Evolutionary conservation across 2,797 vertebrate genomes (phyloP).

Genomic region (Tiaroga cobitis): DNA sequence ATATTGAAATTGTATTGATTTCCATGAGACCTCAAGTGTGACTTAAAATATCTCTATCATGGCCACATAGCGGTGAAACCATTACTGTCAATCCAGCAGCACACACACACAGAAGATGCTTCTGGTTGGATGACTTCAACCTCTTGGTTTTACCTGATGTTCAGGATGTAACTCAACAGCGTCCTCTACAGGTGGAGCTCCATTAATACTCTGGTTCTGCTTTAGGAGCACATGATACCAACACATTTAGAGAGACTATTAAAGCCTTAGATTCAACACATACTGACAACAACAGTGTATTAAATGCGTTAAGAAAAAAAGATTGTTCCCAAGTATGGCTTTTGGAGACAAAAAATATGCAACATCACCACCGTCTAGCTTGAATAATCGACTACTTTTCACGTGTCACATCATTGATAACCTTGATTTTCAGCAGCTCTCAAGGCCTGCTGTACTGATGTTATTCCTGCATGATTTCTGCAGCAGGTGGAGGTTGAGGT

Average conservation of each 20-base stretch:
- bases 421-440: not conserved
- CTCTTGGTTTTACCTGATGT: not conserved
- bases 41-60: not conserved
- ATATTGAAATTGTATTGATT: not conserved
- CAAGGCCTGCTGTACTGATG: slow-evolving; percentile 42
- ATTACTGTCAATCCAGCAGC: not conserved
- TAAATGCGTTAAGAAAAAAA: not conserved
- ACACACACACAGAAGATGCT: not conserved
- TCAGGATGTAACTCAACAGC: slow-evolving; percentile 22
- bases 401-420: not conserved
- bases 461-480: slow-evolving; percentile 41
- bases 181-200: slow-evolving; percentile 35
- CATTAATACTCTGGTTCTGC: not conserved
- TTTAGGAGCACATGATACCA: not conserved
- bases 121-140: not conserved
- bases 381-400: not conserved
- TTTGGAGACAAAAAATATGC: not conserved
- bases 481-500: slow-evolving; percentile 49
- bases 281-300: not conserved
- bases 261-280: not conserved
- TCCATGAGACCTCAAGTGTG: not conserved
- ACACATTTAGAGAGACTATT: not conserved
- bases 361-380: not conserved
- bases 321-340: not conserved
- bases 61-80: not conserved